These are phyloP conservation scores for Xestia rhomboidea DNA, from an alignment of 2,888 invertebrate genomes.

Conservation along the genomic window DNA sequence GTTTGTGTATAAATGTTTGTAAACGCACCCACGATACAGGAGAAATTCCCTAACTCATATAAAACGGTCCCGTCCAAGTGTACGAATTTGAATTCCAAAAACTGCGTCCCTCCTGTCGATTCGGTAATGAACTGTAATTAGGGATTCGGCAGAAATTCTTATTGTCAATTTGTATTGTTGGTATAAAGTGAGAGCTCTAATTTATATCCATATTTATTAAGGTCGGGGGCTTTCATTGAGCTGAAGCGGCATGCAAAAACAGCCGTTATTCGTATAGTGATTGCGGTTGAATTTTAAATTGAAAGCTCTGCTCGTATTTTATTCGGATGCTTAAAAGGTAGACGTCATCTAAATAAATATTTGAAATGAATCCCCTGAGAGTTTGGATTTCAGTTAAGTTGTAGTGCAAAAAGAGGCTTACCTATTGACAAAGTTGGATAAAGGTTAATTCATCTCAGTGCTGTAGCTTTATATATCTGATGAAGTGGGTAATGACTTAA, in stretches of 20 bases:
- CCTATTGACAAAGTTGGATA: slow-evolving; percentile 44
- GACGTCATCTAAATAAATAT: slow-evolving; percentile 82
- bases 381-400: slow-evolving; percentile 73
- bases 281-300: slow-evolving; percentile 78
- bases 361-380: slow-evolving; percentile 74
- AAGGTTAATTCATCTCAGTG: slow-evolving; percentile 24
- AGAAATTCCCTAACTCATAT: not conserved
- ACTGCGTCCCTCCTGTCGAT: slow-evolving; percentile 55
- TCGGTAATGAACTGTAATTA: slow-evolving; percentile 68
- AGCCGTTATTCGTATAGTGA: slow-evolving; percentile 73
- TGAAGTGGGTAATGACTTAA: not conserved
- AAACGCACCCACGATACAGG: not conserved
- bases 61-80: slow-evolving; percentile 40
- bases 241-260: slow-evolving; percentile 66
- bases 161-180: slow-evolving; percentile 74
- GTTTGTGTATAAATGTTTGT: slow-evolving; percentile 1
- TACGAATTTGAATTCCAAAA: slow-evolving; percentile 50
- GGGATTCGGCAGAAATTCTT: slow-evolving; percentile 68
- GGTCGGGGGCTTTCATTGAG: slow-evolving; percentile 68
- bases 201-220: slow-evolving; percentile 81
- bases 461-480: not conserved
- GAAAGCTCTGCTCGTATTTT: slow-evolving; percentile 73
- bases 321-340: slow-evolving; percentile 76
- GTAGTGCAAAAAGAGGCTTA: slow-evolving; percentile 55
- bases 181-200: slow-evolving; percentile 71